These are phyloP conservation scores for Cynodonichthys magdalenae DNA, from an alignment of 2,797 vertebrate species.

Conservation along the genomic window DNA sequence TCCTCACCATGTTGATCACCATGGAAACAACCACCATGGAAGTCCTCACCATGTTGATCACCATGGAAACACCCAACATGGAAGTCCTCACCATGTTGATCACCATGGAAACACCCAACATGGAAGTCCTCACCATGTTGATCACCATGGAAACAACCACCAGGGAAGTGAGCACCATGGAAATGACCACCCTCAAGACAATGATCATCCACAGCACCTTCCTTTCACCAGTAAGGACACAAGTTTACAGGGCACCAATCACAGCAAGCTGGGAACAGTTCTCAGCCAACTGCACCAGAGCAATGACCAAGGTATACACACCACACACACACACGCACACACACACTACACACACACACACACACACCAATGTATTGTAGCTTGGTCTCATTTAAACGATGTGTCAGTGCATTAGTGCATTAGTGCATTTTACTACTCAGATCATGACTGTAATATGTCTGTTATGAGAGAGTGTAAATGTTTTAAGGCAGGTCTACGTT, in stretches of 20 bases:
- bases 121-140: neutral
- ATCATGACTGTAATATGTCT: too few relatives aligned
- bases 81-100: neutral
- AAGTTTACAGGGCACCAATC: constrained; percentile 28
- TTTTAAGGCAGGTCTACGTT: too few relatives aligned
- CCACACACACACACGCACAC: neutral
- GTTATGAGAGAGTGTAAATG: too few relatives aligned
- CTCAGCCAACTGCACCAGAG: constrained; percentile 73
- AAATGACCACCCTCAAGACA: constrained; percentile 25
- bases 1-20: too few relatives aligned
- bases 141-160: constrained; percentile 4
- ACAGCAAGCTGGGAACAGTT: constrained; percentile 76
- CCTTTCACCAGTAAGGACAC: constrained; percentile 56
- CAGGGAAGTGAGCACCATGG: constrained; percentile 12
- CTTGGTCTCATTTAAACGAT: too few relatives aligned
- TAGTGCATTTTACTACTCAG: too few relatives aligned
- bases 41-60: constrained; percentile 8
- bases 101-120: neutral
- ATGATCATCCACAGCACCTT: constrained; percentile 43
- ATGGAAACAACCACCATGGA: constrained; percentile 13
- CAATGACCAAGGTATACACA: constrained; percentile 65
- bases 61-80: constrained; percentile 24
- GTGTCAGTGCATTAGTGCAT: too few relatives aligned
- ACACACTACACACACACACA: constrained; percentile 2
- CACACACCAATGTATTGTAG: neutral